These are phyloP conservation scores for Columba livia DNA, from an alignment of 2,113 vertebrate species.

Conservation along the genomic window DNA sequence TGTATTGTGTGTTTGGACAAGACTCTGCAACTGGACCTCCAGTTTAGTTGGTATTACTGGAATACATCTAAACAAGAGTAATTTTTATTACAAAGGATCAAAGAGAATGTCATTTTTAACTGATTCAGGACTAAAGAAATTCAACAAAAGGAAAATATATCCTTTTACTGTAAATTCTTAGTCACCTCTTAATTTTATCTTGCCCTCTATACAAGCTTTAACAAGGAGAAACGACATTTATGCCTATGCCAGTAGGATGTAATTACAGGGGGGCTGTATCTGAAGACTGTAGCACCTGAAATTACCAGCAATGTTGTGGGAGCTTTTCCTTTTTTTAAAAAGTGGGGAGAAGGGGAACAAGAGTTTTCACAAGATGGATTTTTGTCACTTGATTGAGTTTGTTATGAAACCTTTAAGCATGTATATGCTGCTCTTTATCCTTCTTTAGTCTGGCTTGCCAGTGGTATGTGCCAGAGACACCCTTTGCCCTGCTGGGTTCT, in stretches of 20 bases:
- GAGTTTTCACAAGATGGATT: neutral
- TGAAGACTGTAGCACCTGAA: slow-evolving; percentile 2
- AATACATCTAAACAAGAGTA: neutral
- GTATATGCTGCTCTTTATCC: neutral
- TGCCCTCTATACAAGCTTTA: neutral
- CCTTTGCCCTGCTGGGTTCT: neutral
- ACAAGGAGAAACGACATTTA: neutral
- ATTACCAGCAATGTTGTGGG: neutral
- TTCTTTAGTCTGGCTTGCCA: neutral
- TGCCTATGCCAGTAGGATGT: neutral
- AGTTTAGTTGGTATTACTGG: neutral
- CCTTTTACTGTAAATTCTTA: slow-evolving; percentile 22
- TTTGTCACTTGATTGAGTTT: neutral
- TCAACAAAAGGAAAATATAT: neutral
- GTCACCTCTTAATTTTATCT: slow-evolving; percentile 42
- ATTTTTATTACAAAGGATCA: slow-evolving; percentile 7
- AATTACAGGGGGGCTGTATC: neutral
- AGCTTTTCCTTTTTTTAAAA: neutral
- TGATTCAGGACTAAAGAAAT: neutral
- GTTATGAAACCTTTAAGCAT: neutral
- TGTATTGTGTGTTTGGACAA: neutral
- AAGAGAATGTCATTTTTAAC: slow-evolving; percentile 23
- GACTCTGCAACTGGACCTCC: neutral
- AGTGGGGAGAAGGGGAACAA: neutral
- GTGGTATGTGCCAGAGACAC: neutral